phyloP scores from a whole-genome alignment of 2,888 invertebrate species.

The Incurvaria masculella region DNA sequence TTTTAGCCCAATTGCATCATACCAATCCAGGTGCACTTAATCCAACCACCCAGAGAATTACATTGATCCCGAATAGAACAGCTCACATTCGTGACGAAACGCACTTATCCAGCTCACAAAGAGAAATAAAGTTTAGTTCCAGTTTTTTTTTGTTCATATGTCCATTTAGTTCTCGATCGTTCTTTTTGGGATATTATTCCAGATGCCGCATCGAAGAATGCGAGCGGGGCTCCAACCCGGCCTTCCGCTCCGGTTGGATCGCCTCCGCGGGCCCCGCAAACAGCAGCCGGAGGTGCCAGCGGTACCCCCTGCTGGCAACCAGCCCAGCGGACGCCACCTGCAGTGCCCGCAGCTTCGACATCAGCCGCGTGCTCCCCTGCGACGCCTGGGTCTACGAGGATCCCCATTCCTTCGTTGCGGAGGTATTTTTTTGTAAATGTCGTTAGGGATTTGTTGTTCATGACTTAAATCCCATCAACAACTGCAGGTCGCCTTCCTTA shows the following conservation, averaged over 20 bases:
- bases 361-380: constrained; percentile 21
- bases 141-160: no score
- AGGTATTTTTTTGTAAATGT: constrained; percentile 25
- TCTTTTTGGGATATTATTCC: constrained; percentile 9
- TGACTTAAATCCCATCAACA: no score
- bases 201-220: constrained; percentile 36
- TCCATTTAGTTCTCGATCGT: not conserved
- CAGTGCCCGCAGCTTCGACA: constrained; percentile 21
- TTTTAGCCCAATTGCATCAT: no score
- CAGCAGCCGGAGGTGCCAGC: constrained; percentile 27
- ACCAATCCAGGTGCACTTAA: no score
- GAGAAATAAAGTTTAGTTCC: no score
- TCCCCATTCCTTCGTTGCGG: constrained; percentile 38
- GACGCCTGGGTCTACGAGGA: constrained; percentile 35
- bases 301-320: constrained; percentile 18
- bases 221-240: constrained; percentile 27
- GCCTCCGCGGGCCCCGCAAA: constrained; percentile 17
- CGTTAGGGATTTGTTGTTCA: no score
- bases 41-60: no score
- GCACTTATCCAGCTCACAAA: no score
- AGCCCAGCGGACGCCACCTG: no score
- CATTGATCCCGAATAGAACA: no score
- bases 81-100: no score
- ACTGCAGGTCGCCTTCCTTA: no score
- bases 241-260: constrained; percentile 14